phyloP scores from a whole-genome alignment of 2,113 vertebrate species.

The Elanus axillaris region DNA sequence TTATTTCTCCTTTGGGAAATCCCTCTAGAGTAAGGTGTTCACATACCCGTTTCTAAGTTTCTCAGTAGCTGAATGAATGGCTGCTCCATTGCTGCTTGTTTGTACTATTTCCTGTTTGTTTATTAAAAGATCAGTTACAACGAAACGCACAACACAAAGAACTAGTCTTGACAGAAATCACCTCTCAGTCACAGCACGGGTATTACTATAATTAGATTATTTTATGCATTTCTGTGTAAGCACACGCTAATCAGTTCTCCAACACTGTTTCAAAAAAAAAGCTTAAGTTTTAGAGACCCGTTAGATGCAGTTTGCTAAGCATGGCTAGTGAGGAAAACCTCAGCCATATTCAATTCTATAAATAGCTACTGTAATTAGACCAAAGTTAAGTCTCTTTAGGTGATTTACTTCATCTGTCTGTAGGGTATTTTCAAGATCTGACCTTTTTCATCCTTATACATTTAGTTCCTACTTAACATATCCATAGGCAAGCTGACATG shows the following conservation, averaged over 20 bases:
- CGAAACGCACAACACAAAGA: neutral
- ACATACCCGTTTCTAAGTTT: neutral
- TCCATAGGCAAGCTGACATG: neutral
- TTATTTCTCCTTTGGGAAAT: neutral
- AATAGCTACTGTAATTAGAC: neutral
- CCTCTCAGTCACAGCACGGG: neutral
- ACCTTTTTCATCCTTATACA: neutral
- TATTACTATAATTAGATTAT: neutral
- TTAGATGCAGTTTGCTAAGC: neutral
- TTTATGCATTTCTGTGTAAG: constrained; percentile 2
- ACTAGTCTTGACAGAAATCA: neutral
- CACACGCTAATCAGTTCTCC: neutral
- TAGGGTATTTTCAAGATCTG: neutral
- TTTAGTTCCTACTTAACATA: neutral
- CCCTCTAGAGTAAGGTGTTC: neutral
- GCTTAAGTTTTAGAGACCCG: neutral
- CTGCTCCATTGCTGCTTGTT: neutral
- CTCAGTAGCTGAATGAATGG: neutral
- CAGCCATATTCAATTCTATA: neutral
- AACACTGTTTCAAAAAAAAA: neutral
- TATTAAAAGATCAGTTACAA: constrained; percentile 2
- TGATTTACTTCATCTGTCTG: neutral
- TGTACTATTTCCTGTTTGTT: neutral
- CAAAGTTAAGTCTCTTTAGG: neutral
- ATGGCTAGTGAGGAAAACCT: neutral